Base-by-base conservation (phyloP, 2,797 vertebrate genomes). In the Micrastur ruficollis region DNA sequence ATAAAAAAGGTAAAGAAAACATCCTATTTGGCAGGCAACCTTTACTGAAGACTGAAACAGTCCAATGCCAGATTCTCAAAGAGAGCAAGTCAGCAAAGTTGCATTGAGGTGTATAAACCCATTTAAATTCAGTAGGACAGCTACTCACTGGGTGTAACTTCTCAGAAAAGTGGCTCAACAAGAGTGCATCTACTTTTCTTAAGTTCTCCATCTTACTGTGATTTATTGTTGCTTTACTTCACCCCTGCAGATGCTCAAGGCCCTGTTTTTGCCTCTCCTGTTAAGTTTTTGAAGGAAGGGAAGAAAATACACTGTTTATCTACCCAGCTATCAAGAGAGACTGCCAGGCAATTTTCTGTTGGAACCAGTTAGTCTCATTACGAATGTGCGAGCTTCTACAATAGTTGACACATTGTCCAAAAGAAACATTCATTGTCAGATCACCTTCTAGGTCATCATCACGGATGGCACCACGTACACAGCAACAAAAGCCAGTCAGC, bases 391-490 rank as follows among this genome's bases (percentile, higher is more conserved):
- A 90, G 58, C 47, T 91, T 73, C 66, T 86, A 70, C 50, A 90
- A 59, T 36, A 70, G 61, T 38, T 67, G 75, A 91, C 50, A 75
- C 47, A 12, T 50, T 74, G 65, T 96, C 89, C 86, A 87, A 87
- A 96, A 92, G 86, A 94, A 87, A 89, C 73, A 79, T 20, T 84
- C 55, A 31, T 65, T 80, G 90, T 80, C 93, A 70, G 74, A 95
- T 94, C 91, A 95, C 91, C 91, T 95, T 90, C 72, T 90, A 47
- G 85, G 90, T 90, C 91, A 79, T 44, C 86, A 67, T 73, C 0
- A 59, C 2, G 40, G 83, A 73, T 63, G 80, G 87, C 70, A 96
- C 73, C 82, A 72, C 12, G 26, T 50, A 90, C 62, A 44, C 62
- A 72, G 78, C 76, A 90, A 86, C 83, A 94, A 95, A 96, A 95